Percentiles rank a stretch among this genome's conserved stretches.
These are phyloP conservation scores for Loripinus fragilis DNA, from an alignment of 2,888 invertebrate genomes.

Conservation along the genomic window DNA sequence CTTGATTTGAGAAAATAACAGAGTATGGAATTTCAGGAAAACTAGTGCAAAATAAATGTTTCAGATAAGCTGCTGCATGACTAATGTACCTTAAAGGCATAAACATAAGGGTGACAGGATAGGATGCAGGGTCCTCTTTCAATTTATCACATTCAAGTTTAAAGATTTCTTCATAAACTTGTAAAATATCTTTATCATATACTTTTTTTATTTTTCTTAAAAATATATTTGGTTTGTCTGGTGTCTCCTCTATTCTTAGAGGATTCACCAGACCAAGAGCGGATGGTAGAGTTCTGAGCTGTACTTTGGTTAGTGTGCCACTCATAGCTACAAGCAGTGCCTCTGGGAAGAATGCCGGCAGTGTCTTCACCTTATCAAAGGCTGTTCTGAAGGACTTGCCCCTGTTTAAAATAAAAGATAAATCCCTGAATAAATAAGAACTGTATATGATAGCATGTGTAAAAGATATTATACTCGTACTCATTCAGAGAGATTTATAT, in stretches of 20 bases:
- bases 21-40: too few species aligned
- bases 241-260: slow-evolving; percentile 23
- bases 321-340: slow-evolving; percentile 35
- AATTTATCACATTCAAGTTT: slow-evolving; percentile 38
- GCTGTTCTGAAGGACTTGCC: slow-evolving; percentile 40
- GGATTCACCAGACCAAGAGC: slow-evolving; percentile 6
- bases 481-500: too few species aligned
- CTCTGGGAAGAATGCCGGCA: slow-evolving; percentile 33
- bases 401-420: too few species aligned
- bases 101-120: too few species aligned
- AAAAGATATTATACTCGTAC: too few species aligned
- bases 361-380: slow-evolving; percentile 25
- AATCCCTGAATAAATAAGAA: too few species aligned
- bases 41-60: too few species aligned
- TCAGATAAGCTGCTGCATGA: too few species aligned
- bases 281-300: slow-evolving; percentile 30
- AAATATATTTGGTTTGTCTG: slow-evolving; percentile 42
- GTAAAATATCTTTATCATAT: slow-evolving; percentile 17
- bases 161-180: slow-evolving; percentile 39
- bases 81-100: too few species aligned
- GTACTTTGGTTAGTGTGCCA: slow-evolving; percentile 29
- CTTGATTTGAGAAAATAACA: too few species aligned
- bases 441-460: too few species aligned
- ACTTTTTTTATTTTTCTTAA: slow-evolving; percentile 24
- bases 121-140: too few species aligned